These are phyloP conservation scores for Nematopogon swammerdamellus DNA, from an alignment of 2,888 invertebrate genomes.

Conservation along the genomic window DNA sequence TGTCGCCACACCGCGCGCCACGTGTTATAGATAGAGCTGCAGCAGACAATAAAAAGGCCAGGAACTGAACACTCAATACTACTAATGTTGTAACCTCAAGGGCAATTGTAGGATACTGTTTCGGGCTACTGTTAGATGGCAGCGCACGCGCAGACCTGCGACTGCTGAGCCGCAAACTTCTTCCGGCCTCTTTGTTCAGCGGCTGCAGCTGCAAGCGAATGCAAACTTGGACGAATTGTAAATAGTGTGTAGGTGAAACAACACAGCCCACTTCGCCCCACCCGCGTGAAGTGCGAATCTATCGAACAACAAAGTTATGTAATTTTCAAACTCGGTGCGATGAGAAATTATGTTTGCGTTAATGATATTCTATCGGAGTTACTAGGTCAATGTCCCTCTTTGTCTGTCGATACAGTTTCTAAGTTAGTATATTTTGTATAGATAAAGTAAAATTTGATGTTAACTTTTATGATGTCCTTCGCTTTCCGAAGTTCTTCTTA, in stretches of 20 bases:
- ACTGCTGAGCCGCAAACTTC: no score
- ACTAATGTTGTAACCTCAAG: no score
- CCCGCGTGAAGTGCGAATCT: background rate
- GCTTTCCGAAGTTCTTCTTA: background rate
- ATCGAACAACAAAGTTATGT: background rate
- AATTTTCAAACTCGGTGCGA: background rate
- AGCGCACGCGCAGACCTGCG: no score
- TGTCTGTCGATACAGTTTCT: background rate
- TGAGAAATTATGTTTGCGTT: background rate
- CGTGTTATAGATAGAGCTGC: background rate
- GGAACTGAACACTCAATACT: no score
- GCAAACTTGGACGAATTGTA: no score
- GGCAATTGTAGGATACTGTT: no score
- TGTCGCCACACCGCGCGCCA: constrained; percentile 1
- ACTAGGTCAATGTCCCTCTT: background rate
- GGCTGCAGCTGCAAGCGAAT: constrained; percentile 6
- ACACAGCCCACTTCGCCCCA: background rate
- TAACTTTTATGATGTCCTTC: background rate
- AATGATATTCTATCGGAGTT: background rate
- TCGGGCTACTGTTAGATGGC: no score
- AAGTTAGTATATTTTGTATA: background rate
- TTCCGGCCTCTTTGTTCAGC: background rate
- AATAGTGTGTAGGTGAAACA: no score
- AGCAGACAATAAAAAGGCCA: no score
- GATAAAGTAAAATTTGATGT: background rate